Base-by-base conservation (phyloP, 2,797 vertebrate genomes). In the Melanotaenia pygmaea region DNA sequence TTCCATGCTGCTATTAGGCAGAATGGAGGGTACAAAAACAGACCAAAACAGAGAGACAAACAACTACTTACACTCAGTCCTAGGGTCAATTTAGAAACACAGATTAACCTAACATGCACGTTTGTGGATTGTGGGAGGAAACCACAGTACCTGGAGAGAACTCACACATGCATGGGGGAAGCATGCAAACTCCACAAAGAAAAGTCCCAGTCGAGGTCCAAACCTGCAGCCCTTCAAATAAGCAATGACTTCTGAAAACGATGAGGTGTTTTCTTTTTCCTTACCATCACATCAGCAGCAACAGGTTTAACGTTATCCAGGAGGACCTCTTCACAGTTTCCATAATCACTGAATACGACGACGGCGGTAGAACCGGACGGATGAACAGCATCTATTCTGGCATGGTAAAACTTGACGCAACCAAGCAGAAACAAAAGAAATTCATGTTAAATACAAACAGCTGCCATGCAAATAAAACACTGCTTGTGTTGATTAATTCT, bases 291-390 rank as follows among this genome's bases (percentile, higher is more conserved):
- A 72, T 98, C 96, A 88, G 95, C 92, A 77, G 95, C 88, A 87
- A 97, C 77, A 67, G 97, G 96, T 85, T 95, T 97, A 92, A 99
- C 96, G 95, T 98, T 98, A 88, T 97, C 96, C 83, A 99, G 95
- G 80, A 99, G 95, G 71, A 99, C 97, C 85, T 99, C 98, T 94
- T 99, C 98, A 50, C 99, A 99, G 94, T 99, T 99, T 76, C 98
- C 98, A 76, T 99, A 99, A 83, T 98, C 98, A 70, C 95, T 95
- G 90, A 99, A 99, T 60, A 98, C 97, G 80, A 99, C 97, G 86
- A 99, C 98, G 13, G 97, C 98, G 4, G 98, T 99, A 82, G 96
- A 96, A 83, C 97, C 98, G 18, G 98, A 99, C 70, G 97, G 97
- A 92, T 99, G 98, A 54, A 99, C 95, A 32, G 97, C 98, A 89